Base-by-base conservation (phyloP, 2,113 vertebrate species). In the Lepisosteus osseus region DNA sequence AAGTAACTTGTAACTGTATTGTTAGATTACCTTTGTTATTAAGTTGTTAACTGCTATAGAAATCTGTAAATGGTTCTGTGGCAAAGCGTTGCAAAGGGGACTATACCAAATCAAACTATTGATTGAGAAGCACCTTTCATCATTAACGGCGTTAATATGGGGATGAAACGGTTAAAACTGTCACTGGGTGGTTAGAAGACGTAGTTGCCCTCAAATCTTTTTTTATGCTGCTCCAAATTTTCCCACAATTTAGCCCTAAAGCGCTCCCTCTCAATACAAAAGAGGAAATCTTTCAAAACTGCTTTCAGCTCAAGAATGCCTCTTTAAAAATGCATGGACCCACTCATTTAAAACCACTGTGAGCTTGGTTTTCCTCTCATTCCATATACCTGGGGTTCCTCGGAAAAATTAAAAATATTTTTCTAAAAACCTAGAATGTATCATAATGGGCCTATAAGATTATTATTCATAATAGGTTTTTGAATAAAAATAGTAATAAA, bases 151-250 rank as follows among this genome's bases (percentile, higher is more conserved):
- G 43, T 29, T 29, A 68, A 29, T 69, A 57, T 72, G 74, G 81
- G 78, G 76, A 76, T 70, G 66, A 80, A 82, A 83, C 40, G 54
- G 80, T 82, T 83, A 73, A 82, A 76, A 76, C 62, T 73, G 71
- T 71, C 68, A 68, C 76, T 54, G 71, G 73, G 72, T 72, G 72
- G 70, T 69, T 64, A 72, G 71, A 67, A 67, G 62, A 71, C 78
- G 74, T 65, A 71, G 64, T 69, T 80, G 76, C 70, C 76, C 75
- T 78, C 75, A 75, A 75, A 74, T 80, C 72, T 77, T 80, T 77
- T 80, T 76, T 69, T 74, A 71, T 75, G 70, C 70, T n/a, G 65
- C 54, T 15, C 73, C 57, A 45, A 74, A 68, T 76, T 81, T 77
- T 75, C 73, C 75, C 74, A 75, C 67, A 72, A 72, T 73, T 76